A percentile compares a stretch with the other conserved stretches of the same genome.
phyloP scores from a whole-genome alignment of 2,113 vertebrate species.

The Neodon shergylaensis region DNA sequence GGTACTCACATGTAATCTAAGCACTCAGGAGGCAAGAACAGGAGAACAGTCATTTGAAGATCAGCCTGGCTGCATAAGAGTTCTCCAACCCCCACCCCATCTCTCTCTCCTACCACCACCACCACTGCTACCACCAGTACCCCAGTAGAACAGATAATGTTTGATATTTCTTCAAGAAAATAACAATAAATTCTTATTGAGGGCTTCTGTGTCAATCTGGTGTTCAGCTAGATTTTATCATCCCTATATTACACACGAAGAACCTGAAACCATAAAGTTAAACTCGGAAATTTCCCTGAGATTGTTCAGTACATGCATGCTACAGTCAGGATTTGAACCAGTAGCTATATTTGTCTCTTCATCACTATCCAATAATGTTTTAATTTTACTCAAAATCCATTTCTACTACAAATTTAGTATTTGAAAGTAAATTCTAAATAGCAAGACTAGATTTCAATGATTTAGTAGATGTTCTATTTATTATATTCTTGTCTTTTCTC shows the following conservation, averaged over 20 bases:
- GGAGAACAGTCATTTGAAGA: neutral
- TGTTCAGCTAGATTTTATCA: neutral
- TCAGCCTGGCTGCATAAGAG: too few relatives aligned
- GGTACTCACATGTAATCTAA: neutral
- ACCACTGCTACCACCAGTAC: neutral
- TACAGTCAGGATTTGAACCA: neutral
- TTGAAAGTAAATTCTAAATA: constrained; percentile 4
- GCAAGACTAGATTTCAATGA: neutral
- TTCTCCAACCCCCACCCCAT: neutral
- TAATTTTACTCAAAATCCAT: neutral
- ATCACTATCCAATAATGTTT: neutral
- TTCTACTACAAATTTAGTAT: neutral
- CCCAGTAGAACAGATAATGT: neutral
- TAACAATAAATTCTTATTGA: neutral
- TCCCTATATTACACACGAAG: neutral
- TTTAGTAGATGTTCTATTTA: constrained; percentile 39
- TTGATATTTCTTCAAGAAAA: neutral
- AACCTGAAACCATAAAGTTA: neutral
- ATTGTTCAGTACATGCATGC: neutral
- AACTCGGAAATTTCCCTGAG: neutral
- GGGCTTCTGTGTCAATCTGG: neutral
- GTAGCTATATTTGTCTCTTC: neutral
- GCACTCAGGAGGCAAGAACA: neutral
- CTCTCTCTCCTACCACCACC: too few relatives aligned
- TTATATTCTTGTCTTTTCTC: neutral